phyloP scores from a whole-genome alignment of 1,140 invertebrate species.

The Trigoniulus corallinus region DNA sequence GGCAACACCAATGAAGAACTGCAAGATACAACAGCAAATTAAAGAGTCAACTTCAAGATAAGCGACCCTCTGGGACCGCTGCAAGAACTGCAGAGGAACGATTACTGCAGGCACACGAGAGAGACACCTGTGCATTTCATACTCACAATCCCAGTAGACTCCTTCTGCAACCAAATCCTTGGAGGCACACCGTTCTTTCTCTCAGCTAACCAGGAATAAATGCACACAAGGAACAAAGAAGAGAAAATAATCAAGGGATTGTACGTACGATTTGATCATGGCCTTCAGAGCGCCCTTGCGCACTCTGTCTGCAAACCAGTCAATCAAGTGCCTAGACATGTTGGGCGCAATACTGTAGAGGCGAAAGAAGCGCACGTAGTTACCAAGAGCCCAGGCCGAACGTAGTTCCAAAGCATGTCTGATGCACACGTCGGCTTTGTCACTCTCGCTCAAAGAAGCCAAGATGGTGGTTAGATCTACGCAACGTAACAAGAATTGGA shows the following conservation, averaged over 20 bases:
- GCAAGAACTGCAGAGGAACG: no score
- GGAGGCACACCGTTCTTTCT: neutral
- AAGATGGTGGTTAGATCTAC: conserved; percentile 83
- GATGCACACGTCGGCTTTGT: conserved; percentile 69
- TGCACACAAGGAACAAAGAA: neutral
- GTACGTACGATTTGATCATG: conserved; percentile 91
- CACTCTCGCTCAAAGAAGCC: conserved; percentile 52
- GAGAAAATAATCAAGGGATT: neutral
- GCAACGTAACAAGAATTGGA: conserved; percentile 21
- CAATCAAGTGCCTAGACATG: conserved; percentile 92
- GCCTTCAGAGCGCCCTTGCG: conserved; percentile 73
- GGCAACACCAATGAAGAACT: neutral
- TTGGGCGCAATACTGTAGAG: conserved; percentile 70
- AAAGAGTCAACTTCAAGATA: neutral
- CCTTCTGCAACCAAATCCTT: neutral
- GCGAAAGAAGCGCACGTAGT: conserved; percentile 82
- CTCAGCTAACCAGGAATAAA: neutral
- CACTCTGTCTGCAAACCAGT: conserved; percentile 90
- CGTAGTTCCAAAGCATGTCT: conserved; percentile 69
- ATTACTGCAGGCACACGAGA: neutral
- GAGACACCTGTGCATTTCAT: neutral
- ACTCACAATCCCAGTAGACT: neutral
- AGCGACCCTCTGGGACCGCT: no score
- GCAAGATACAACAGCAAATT: conserved; percentile 12
- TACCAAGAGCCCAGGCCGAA: conserved; percentile 75